phyloP scores from a whole-genome alignment of 2,797 vertebrate genomes.

The Sardinella longiceps region DNA sequence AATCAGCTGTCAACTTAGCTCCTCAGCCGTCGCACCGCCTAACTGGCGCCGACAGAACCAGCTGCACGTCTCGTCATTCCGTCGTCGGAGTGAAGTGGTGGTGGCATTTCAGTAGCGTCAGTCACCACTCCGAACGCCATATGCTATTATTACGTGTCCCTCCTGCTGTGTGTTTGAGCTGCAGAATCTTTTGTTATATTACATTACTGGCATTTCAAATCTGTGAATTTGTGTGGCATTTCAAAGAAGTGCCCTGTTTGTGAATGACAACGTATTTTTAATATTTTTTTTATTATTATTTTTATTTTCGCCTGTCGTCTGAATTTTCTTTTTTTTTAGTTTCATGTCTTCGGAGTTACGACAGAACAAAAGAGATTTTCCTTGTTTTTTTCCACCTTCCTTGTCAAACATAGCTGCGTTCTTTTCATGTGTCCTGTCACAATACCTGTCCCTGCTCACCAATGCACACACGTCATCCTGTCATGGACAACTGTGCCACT shows the following conservation, averaged over 20 bases:
- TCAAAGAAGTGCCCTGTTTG: neutral
- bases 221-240: neutral
- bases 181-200: neutral
- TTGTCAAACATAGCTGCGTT: neutral
- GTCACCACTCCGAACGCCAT: neutral
- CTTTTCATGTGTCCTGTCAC: neutral
- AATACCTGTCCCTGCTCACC: neutral
- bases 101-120: neutral
- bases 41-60: neutral
- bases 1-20: neutral
- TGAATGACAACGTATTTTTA: neutral
- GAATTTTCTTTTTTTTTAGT: neutral
- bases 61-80: neutral
- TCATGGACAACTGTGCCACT: neutral
- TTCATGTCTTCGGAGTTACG: neutral
- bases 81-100: neutral
- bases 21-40: neutral
- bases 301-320: neutral
- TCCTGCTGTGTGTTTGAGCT: neutral
- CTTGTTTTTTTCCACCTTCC: neutral
- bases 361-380: constrained; percentile 11
- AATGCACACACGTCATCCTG: neutral
- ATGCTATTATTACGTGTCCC: neutral
- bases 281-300: too few relatives aligned
- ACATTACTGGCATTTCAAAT: neutral